Percentiles rank a stretch among this genome's conserved stretches.
Conservation (phyloP, 2,113 vertebrate species). For the Bombycilla garrulus region DNA sequence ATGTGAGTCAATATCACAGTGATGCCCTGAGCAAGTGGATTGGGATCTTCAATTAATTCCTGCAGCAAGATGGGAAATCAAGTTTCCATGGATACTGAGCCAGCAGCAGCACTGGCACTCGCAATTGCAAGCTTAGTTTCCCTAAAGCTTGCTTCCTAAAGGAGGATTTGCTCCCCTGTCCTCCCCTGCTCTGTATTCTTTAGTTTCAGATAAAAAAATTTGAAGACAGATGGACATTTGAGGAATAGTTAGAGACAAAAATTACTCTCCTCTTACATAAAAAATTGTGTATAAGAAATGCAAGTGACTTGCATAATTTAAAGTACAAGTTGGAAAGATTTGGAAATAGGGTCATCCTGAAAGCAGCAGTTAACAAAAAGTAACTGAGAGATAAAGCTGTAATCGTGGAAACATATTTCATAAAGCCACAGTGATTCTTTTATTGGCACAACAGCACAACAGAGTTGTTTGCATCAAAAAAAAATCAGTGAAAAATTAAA, state of each 20-base stretch:
- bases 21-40: background rate
- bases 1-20: background rate
- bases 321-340: background rate
- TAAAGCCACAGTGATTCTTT: background rate
- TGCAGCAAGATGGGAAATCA: slow-evolving; percentile 30
- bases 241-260: background rate
- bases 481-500: background rate
- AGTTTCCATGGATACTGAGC: slow-evolving; percentile 66
- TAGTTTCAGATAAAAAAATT: background rate
- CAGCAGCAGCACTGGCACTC: slow-evolving; percentile 3
- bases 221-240: background rate
- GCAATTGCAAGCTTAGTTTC: background rate
- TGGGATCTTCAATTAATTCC: slow-evolving; percentile 43
- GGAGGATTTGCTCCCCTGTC: background rate
- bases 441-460: background rate
- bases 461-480: background rate
- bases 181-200: background rate
- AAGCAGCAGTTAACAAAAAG: background rate
- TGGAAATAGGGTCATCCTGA: background rate
- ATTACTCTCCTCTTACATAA: background rate
- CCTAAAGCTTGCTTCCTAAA: background rate
- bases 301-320: background rate
- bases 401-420: background rate
- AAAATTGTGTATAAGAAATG: background rate
- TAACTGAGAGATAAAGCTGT: background rate